Evolutionary conservation across 2,888 invertebrate genomes (phyloP).

Genomic region (Apodemia zela): DNA sequence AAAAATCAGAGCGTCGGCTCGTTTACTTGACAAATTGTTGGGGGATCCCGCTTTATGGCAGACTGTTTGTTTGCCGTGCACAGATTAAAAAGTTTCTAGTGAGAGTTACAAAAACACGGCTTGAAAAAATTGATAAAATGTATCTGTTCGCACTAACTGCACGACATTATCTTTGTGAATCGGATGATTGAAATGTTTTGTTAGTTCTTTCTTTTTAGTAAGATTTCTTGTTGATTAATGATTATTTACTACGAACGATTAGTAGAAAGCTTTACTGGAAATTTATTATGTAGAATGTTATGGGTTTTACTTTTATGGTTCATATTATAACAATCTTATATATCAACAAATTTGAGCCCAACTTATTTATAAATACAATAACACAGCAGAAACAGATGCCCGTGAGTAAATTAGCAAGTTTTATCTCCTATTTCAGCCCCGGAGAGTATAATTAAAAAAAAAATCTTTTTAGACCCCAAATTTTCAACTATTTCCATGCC

Average conservation of each 20-base stretch:
- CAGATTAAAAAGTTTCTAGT: conserved; percentile 32
- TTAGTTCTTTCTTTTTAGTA: not conserved
- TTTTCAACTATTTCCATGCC: no score
- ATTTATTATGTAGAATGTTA: not conserved
- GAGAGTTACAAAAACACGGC: conserved; percentile 16
- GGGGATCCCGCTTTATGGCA: conserved; percentile 31
- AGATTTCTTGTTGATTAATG: not conserved
- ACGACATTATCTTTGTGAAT: conserved; percentile 10
- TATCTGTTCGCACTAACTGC: conserved; percentile 14
- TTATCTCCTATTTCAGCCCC: no score
- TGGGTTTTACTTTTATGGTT: not conserved
- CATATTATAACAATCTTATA: no score
- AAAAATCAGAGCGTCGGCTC: conserved; percentile 31
- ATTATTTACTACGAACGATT: not conserved
- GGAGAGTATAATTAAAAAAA: no score
- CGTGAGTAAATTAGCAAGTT: no score
- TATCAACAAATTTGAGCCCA: no score
- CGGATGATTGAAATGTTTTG: conserved; percentile 14
- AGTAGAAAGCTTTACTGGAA: not conserved
- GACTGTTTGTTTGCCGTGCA: conserved; percentile 26
- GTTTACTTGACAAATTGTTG: conserved; percentile 36
- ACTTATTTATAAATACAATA: no score
- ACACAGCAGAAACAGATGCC: no score
- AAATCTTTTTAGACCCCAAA: no score
- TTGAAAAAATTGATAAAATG: conserved; percentile 16